Evolutionary conservation across 1,140 invertebrate species (phyloP), one percentile per base, ranked within the genome.

Genomic region (Heliconius melpomene): DNA sequence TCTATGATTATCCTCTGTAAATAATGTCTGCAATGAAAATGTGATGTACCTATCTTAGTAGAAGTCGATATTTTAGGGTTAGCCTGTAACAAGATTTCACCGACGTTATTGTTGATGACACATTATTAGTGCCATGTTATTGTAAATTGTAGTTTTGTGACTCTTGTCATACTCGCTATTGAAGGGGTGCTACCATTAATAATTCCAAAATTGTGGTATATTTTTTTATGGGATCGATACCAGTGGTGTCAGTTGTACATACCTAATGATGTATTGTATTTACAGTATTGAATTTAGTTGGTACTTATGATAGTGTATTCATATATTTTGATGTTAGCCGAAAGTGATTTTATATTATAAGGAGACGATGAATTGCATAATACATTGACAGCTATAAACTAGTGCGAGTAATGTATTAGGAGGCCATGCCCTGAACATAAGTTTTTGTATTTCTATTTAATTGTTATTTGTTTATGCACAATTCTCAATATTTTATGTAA

Each of bases 381-480:
- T 94, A 93, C 87, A 90, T 88, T 90, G 91, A 92, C 91, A 91
- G 88, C 89, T 93, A 90, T 90, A 89, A 89, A 85, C 90, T 92
- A 92, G 88, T 90, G 87, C 87, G 87, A 89, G 84, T 88, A 92
- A 84, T 93, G 91, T 92, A 91, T 90, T 90, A 89, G 88, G 89
- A 86, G 91, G 91, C 89, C 90, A 89, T 92, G 93, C 85, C 90
- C 89, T 87, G 87, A 90, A 89, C 86, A 90, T 92, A 92, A 88
- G 87, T 93, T 93, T 89, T 94, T 94, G 90, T 93, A 91, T 94
- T 92, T 92, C 90, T 94, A 93, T 94, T 94, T 94, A 93, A 94
- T 94, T 95, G 94, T 95, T 95, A 95, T 95, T 95, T 95, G 94
- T 95, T 95, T 94, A 94, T 94, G 94, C 94, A 95, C 94, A 94